phyloP scores from a whole-genome alignment of 2,113 vertebrate species.

The Pterophyllum scalare region DNA sequence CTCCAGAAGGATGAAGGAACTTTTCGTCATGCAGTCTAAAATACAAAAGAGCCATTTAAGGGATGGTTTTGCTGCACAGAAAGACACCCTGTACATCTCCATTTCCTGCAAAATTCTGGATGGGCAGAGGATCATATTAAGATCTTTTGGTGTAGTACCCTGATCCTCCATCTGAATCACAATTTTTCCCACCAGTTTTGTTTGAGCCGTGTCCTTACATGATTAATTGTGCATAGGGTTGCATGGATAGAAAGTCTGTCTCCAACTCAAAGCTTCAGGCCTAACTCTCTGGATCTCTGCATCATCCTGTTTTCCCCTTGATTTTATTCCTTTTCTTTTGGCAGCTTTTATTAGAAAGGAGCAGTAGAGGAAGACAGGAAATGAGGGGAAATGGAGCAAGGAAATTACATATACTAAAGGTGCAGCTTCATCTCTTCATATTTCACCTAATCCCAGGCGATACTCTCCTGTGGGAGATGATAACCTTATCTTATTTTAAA shows the following conservation, averaged over 20 bases:
- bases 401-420: slow-evolving; percentile 1
- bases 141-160: not conserved
- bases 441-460: not conserved
- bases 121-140: not conserved
- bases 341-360: slow-evolving; percentile 5
- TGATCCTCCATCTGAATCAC: not conserved
- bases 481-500: slow-evolving; percentile 4
- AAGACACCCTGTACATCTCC: not conserved
- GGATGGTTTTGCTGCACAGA: not conserved
- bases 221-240: not conserved
- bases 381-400: slow-evolving; percentile 5
- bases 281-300: not conserved
- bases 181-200: not conserved
- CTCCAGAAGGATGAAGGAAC: not conserved
- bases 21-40: not conserved
- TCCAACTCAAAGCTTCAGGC: not conserved
- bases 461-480: not conserved
- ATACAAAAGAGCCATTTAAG: not conserved
- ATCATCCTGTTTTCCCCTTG: not conserved
- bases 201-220: not conserved
- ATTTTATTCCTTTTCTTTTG: not conserved
- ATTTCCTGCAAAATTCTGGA: not conserved
- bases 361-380: not conserved
- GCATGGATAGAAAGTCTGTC: not conserved
- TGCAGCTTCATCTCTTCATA: not conserved